Evolutionary conservation across 2,113 vertebrate species (phyloP).

Genomic region (Atlantisia rogersi): DNA sequence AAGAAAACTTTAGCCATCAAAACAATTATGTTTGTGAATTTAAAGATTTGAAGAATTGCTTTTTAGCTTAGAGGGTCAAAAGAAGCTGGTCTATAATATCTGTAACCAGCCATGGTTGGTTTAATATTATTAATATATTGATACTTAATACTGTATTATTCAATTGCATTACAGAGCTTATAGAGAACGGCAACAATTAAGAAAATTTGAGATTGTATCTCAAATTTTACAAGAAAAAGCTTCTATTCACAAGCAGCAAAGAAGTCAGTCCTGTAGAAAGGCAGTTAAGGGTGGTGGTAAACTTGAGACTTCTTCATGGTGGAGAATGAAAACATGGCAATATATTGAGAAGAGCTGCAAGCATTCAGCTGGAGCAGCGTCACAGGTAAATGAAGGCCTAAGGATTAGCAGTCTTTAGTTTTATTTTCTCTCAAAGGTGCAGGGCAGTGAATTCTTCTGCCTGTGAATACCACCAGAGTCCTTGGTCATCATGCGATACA

Average conservation of each 20-base stretch:
- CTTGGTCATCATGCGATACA: neutral
- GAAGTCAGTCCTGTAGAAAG: neutral
- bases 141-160: neutral
- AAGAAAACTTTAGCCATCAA: neutral
- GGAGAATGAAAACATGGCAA: conserved; percentile 60
- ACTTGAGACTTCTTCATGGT: neutral
- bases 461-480: neutral
- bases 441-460: neutral
- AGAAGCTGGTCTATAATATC: neutral
- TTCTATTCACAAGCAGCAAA: conserved; percentile 48
- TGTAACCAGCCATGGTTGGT: neutral
- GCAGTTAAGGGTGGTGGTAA: neutral
- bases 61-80: neutral
- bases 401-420: no score
- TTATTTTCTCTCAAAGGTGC: neutral
- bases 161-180: conserved; percentile 78
- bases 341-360: conserved; percentile 50
- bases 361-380: neutral
- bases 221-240: conserved; percentile 80
- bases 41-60: neutral
- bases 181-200: conserved; percentile 78
- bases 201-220: conserved; percentile 80
- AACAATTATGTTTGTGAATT: neutral
- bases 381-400: conserved; percentile 11
- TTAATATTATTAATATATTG: neutral